Evolutionary conservation across 2,113 vertebrate genomes (phyloP), one percentile per base, ranked within the genome.

Genomic region (Tragulus kanchil): DNA sequence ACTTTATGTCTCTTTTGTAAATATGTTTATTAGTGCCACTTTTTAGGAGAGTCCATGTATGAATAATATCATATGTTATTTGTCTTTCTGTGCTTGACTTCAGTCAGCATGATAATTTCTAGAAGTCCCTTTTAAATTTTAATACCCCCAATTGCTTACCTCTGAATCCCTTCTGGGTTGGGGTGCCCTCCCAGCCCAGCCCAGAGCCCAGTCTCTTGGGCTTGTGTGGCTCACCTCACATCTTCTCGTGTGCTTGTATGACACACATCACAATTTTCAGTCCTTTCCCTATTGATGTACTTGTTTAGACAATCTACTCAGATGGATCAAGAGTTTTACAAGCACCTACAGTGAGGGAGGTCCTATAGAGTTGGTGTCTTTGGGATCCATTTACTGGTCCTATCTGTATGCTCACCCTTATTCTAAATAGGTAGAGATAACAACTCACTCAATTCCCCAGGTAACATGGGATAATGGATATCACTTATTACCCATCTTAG

Each of bases 321-420:
- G 3, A 7, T 14, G 12, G 15, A 9, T 6, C 28, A 3, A 16
- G 26, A 77, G 28, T 12, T 65, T n/a, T 6, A 9, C 5, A 5
- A 64, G 42, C 10, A 19, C 52, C 3, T 42, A 19, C 8, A 17
- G 7, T 0, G 0, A 14, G 21, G 36, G 59, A 26, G 17, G 16
- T 11, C 45, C 45, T 23, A 3, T 4, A 4, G n/a, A 64, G 21
- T 2, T 45, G 6, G 1, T 42, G 13, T 54, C 5, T 45, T 31
- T 8, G 21, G 11, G 42, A 12, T 16, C 45, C 9, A 31, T 26
- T 79, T 48, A 23, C 16, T 64, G 31, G 3, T 78, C 61, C 62
- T 73, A 58, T 56, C 21, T 21, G 4, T 61, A 15, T 6, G 10
- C 8, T 19, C 1, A 6, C 3, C 12, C 4, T 75, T 65, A 7